Conservation (phyloP, 2,888 invertebrate genomes). For the Sinotaia quadrata region DNA sequence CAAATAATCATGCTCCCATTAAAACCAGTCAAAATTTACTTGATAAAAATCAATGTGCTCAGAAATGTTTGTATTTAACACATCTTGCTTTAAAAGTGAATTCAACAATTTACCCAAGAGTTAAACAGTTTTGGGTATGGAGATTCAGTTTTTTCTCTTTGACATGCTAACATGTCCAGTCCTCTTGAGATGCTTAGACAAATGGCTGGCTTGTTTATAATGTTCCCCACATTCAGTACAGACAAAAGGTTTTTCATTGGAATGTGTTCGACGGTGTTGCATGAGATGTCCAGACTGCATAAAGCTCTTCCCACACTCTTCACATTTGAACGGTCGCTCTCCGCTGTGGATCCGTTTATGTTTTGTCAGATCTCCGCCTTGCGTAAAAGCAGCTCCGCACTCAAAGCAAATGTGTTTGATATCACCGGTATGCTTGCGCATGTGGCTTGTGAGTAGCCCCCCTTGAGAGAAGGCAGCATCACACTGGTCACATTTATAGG, state of each 20-base stretch:
- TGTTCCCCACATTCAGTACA: background rate
- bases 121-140: too few relatives aligned
- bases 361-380: background rate
- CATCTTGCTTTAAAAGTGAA: too few relatives aligned
- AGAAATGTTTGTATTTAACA: too few relatives aligned
- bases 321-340: background rate
- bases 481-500: constrained; percentile 30
- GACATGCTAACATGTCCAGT: too few relatives aligned
- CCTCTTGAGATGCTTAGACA: background rate
- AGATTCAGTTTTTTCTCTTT: too few relatives aligned
- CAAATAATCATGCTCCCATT: too few relatives aligned
- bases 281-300: constrained; percentile 1
- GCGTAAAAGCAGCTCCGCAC: background rate
- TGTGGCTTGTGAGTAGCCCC: background rate
- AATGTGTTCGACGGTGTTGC: background rate
- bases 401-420: constrained; percentile 3
- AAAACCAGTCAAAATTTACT: too few relatives aligned
- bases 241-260: background rate
- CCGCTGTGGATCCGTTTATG: constrained; percentile 1
- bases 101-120: too few relatives aligned
- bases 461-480: constrained; percentile 8
- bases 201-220: constrained; percentile 1
- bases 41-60: too few relatives aligned
- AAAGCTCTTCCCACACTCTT: background rate
- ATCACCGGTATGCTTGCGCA: constrained; percentile 1